Base-by-base conservation (phyloP, 2,797 vertebrate genomes). In the Enteromius fasciolatus region DNA sequence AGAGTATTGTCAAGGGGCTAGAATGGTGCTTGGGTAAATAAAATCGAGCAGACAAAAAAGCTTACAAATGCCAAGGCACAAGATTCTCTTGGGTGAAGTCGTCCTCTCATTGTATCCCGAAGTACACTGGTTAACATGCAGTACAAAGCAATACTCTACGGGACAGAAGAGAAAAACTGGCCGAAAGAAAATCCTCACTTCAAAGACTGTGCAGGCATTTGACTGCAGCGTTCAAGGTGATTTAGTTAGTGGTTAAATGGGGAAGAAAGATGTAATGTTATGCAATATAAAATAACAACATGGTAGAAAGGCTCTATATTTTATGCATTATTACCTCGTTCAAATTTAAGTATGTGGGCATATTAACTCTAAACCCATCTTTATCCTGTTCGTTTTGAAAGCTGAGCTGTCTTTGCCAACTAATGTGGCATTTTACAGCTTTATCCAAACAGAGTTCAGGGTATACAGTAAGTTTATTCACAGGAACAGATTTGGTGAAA, bases 81-180 rank as follows among this genome's bases (percentile, higher is more conserved):
- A 57, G 76, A 78, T 44, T 67, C 75, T 73, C 44, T 12, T 8
- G 74, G 44, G 54, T 44, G 25, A 73, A 67, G 31, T 39, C 1
- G 25, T 61, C n/a, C 15, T 48, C 59, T 69, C n/a, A 36, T 57
- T 31, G 33, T 64, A 44, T 67, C 44, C 64, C 25, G 2, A 18
- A 57, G 46, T 48, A 66, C 25, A 52, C 36, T 74, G 75, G 75
- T 74, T 85, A 73, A 78, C 68, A 82, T 78, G 79, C 74, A 41
- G 17, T 52, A 18, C 28, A 52, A 77, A 78, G 14, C 68, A 66
- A 85, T 44, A 25, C 79, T 81, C 66, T 12, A 39, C 7, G 46
- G 74, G 20, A 57, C 12, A 81, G 46, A 64, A 9, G 44, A 72
- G 73, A 44, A 41, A 0, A n/a, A 84, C 39, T 18, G 52, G 59